Conservation (phyloP, 1,140 invertebrate species). For the Drosophila parvula region DNA sequence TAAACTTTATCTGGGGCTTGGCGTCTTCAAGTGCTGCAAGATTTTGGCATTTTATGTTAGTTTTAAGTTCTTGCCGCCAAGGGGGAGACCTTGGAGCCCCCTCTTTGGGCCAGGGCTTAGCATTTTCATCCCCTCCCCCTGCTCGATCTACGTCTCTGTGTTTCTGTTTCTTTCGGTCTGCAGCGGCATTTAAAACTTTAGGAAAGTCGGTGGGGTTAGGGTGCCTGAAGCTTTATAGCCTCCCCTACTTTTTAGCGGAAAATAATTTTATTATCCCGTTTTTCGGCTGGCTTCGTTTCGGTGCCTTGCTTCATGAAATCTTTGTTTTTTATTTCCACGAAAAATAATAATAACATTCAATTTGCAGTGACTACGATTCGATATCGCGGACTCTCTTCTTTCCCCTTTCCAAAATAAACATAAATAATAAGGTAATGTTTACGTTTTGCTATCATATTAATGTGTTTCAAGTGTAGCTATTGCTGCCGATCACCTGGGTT, state of each 20-base stretch:
- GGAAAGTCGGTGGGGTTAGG: background rate
- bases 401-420: background rate
- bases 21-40: slow-evolving; percentile 57
- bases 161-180: slow-evolving; percentile 47
- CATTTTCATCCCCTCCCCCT: slow-evolving; percentile 3
- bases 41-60: slow-evolving; percentile 79
- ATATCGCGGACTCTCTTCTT: background rate
- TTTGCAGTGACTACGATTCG: slow-evolving; percentile 15
- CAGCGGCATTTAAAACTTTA: slow-evolving; percentile 79
- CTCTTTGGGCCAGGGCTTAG: background rate
- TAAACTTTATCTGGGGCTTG: slow-evolving; percentile 71
- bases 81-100: background rate
- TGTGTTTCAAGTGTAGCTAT: no score
- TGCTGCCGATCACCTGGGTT: background rate
- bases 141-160: slow-evolving; percentile 2
- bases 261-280: slow-evolving; percentile 70
- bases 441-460: no score
- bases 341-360: slow-evolving; percentile 25
- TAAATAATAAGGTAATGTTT: no score
- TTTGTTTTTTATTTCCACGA: background rate
- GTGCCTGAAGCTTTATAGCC: background rate
- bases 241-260: slow-evolving; percentile 49
- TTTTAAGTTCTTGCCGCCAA: slow-evolving; percentile 58
- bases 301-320: slow-evolving; percentile 9
- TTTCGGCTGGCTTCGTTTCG: slow-evolving; percentile 30